phyloP scores from a whole-genome alignment of 2,113 vertebrate species.

The Brienomyrus brachyistius region DNA sequence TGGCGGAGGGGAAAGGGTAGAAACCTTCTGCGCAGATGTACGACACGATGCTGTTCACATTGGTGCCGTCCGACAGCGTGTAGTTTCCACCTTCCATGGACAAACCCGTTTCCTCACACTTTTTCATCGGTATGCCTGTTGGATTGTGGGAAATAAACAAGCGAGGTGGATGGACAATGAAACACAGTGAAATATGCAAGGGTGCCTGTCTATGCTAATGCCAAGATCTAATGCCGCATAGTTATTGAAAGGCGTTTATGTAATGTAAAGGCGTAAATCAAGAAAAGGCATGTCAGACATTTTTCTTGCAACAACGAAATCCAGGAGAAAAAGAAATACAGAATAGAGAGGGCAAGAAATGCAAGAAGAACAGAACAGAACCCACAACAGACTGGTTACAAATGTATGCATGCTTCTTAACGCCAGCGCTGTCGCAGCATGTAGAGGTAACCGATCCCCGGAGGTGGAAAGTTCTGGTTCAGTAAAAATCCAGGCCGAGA shows the following conservation, averaged over 20 bases:
- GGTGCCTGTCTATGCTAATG: not conserved
- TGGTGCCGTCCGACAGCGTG: conserved; percentile 33
- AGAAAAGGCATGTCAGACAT: not conserved
- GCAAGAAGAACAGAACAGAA: too few relatives aligned
- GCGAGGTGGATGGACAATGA: not conserved
- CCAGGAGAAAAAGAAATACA: not conserved
- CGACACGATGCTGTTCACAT: conserved; percentile 28
- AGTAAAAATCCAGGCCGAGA: not conserved
- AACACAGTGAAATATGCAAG: not conserved
- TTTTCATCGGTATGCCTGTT: conserved; percentile 29
- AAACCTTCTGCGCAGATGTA: conserved; percentile 43
- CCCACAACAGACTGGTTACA: not conserved
- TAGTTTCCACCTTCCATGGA: conserved; percentile 35
- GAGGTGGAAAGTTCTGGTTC: not conserved
- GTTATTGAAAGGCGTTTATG: not conserved
- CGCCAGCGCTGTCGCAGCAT: not conserved
- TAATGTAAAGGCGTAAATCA: not conserved
- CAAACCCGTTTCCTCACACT: conserved; percentile 29
- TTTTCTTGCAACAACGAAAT: not conserved
- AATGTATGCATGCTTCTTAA: not conserved
- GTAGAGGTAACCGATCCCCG: not conserved
- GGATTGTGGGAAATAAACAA: not conserved
- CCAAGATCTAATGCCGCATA: not conserved
- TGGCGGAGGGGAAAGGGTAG: conserved; percentile 40
- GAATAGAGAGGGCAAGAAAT: not conserved